Evolutionary conservation across 2,797 vertebrate species (phyloP), one percentile per base, ranked within the genome.

Genomic region (Spinibarbus caldwelli): DNA sequence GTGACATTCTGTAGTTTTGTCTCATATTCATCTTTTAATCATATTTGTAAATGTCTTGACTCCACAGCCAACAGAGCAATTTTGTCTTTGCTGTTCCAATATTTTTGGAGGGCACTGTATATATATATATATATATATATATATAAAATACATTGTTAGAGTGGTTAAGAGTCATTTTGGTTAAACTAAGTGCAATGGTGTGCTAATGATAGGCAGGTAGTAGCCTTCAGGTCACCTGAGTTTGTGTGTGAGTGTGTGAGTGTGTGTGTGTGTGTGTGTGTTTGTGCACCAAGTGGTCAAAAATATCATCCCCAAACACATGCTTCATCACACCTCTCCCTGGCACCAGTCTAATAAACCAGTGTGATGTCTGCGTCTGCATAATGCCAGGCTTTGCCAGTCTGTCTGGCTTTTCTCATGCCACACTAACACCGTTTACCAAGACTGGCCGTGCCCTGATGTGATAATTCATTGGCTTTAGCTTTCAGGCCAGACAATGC

Each of bases 341-440:
- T 84, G 83, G 75, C 75, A 78, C 83, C 64, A 71, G n/a, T n/a
- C n/a, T n/a, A n/a, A n/a, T 85, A 85, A 73, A 80, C 76, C 77
- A 80, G 77, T 80, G 77, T 85, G 84, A 73, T 85, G 77, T 85
- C 84, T 85, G 31, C 41, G 64, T 82, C 41, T 26, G 23, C 54
- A 77, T 81, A 77, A 77, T 81, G 41, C 49, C 82, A 84, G 31
- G 64, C 36, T 82, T 38, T 78, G 31, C 47, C 66, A 78, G 26
- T 72, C 45, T 87, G 66, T 59, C 64, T 82, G 71, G 73, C 72
- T 85, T 52, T 71, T 75, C 45, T 41, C 75, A 67, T 84, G 52
- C 77, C 76, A 38, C 54, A 41, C 81, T 72, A 78, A 79, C 67
- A 71, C 41, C 34, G 41, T 80, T 86, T 79, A 83, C 75, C 76